A percentile compares a stretch with the other conserved stretches of the same genome.
Conservation (phyloP, 2,888 invertebrate genomes). For the Tribolium freemani region DNA sequence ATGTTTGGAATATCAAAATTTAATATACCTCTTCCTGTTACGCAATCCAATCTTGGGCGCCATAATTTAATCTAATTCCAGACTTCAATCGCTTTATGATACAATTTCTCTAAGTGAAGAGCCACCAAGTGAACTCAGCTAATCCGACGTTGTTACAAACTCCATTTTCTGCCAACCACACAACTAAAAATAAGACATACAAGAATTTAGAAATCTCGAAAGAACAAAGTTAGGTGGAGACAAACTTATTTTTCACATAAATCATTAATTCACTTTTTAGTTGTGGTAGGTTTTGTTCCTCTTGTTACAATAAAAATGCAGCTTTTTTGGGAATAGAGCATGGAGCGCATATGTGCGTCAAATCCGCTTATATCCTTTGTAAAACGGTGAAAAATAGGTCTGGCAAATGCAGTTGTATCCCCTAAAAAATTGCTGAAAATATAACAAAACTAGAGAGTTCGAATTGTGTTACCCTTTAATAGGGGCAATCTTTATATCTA, state of each 20-base stretch:
- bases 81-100: not conserved
- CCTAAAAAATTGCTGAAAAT: too few species aligned
- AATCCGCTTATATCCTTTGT: not conserved
- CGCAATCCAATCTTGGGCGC: not conserved
- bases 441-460: too few species aligned
- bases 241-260: too few species aligned
- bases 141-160: not conserved
- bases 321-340: not conserved
- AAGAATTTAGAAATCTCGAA: not conserved
- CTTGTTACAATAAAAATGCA: too few species aligned
- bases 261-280: too few species aligned
- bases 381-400: not conserved
- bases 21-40: slow-evolving; percentile 27
- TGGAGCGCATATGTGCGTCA: not conserved
- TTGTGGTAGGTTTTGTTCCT: too few species aligned
- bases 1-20: slow-evolving; percentile 30
- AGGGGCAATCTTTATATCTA: too few species aligned
- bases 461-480: too few species aligned
- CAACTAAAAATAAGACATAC: not conserved
- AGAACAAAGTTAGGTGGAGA: too few species aligned
- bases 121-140: not conserved
- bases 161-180: not conserved
- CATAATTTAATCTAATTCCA: not conserved
- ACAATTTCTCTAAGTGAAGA: not conserved
- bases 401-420: not conserved